Percentiles rank a stretch among this genome's conserved stretches.
phyloP scores from a whole-genome alignment of 92 coral and sea anemone species.

The Porites lobata region DNA sequence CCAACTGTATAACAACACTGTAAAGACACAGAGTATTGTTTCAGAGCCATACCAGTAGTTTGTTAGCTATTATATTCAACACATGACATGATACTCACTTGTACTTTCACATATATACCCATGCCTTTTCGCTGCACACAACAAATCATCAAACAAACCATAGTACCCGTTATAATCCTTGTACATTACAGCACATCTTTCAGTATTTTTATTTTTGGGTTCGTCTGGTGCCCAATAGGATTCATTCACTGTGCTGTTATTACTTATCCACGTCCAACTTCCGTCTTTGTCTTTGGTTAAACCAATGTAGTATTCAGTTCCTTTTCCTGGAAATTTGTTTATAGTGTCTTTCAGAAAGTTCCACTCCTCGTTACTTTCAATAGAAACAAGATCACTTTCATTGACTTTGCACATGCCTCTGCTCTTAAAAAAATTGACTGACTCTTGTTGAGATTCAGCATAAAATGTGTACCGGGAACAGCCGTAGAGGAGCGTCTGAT shows the following conservation, averaged over 20 bases:
- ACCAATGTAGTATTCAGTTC: conserved; percentile 41
- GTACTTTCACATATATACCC: not conserved
- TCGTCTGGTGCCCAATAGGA: not conserved
- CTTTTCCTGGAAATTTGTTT: not conserved
- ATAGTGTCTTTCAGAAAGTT: conserved; percentile 15
- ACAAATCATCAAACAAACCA: not conserved
- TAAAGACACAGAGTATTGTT: too few species aligned
- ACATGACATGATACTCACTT: not conserved
- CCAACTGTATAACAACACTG: too few species aligned
- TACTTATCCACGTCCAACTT: conserved; percentile 42
- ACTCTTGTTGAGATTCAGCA: too few species aligned
- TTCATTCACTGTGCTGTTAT: not conserved
- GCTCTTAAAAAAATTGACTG: too few species aligned
- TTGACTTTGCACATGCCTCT: not conserved
- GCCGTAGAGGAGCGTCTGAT: too few species aligned
- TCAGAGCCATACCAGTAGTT: too few species aligned
- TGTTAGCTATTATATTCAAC: too few species aligned
- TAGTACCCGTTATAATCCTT: not conserved
- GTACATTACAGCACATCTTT: conserved; percentile 19
- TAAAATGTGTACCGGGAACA: too few species aligned
- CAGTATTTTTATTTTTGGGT: conserved; percentile 13
- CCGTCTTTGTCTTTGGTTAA: not conserved
- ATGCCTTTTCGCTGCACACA: not conserved
- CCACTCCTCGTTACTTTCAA: conserved; percentile 47
- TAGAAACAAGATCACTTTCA: conserved; percentile 47